These are phyloP conservation scores for Actinostola sp. DNA, from an alignment of 92 coral and sea anemone genomes.

Conservation along the genomic window DNA sequence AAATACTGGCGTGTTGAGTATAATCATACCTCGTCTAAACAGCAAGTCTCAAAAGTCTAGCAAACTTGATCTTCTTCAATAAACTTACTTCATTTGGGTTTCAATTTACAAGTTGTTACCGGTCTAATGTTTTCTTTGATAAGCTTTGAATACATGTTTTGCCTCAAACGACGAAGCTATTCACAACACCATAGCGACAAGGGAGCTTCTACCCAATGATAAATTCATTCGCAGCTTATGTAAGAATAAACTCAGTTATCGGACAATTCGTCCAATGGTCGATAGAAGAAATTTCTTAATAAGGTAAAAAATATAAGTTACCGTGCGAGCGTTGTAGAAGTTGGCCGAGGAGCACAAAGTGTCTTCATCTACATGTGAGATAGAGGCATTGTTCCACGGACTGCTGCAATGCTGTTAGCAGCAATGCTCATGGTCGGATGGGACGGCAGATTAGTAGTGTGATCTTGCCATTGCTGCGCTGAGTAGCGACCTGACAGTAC, in stretches of 20 bases:
- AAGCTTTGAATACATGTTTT: slow-evolving; percentile 53
- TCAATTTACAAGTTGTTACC: background rate
- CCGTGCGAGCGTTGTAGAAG: slow-evolving; percentile 74
- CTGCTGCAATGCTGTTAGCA: slow-evolving; percentile 58
- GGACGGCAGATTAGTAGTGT: slow-evolving; percentile 7
- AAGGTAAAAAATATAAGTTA: slow-evolving; percentile 80
- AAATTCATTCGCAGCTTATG: slow-evolving; percentile 28
- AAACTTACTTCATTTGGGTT: background rate
- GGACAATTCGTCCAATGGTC: slow-evolving; percentile 39
- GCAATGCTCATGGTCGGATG: slow-evolving; percentile 52
- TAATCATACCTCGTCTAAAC: no score
- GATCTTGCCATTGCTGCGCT: slow-evolving; percentile 44
- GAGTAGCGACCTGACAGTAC: slow-evolving; percentile 58
- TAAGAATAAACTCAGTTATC: slow-evolving; percentile 33
- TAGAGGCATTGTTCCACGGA: slow-evolving; percentile 92
- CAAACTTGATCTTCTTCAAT: background rate
- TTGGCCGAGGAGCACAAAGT: slow-evolving; percentile 12
- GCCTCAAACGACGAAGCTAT: slow-evolving; percentile 43
- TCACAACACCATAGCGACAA: slow-evolving; percentile 34
- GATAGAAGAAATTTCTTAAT: slow-evolving; percentile 19
- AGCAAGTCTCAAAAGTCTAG: slow-evolving; percentile 14
- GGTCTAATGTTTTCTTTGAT: slow-evolving; percentile 44
- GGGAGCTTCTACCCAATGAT: background rate
- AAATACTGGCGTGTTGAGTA: no score
- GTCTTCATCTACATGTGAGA: slow-evolving; percentile 71